A percentile compares a stretch with the other conserved stretches of the same genome.
Conservation (phyloP, 2,113 vertebrate species). For the Hystrix brachyura region DNA sequence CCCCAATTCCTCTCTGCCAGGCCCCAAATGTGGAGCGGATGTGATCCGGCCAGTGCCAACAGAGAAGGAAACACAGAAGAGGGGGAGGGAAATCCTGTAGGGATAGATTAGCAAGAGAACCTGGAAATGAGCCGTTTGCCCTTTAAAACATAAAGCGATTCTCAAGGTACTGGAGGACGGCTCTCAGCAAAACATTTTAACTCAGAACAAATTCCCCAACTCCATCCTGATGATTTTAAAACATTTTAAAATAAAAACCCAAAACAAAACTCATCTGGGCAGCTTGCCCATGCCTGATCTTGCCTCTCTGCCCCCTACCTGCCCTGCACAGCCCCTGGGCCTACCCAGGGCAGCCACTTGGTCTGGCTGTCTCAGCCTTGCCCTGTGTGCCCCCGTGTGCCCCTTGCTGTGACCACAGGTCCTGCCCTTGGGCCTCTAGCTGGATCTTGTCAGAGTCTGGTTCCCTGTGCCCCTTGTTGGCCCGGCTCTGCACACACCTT, state of each 20-base stretch:
- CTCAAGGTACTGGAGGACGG: background rate
- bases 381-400: background rate
- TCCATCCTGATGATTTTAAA: background rate
- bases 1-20: background rate
- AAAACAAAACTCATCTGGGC: background rate
- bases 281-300: background rate
- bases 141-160: conserved; percentile 6
- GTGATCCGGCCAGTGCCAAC: no score
- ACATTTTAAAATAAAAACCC: background rate
- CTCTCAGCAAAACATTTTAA: background rate
- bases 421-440: background rate
- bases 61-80: background rate
- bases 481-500: background rate
- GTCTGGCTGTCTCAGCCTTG: background rate
- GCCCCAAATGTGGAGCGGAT: background rate
- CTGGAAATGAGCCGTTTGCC: background rate
- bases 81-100: background rate
- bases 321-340: background rate
- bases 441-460: background rate
- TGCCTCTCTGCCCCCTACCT: background rate
- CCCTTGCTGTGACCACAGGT: background rate
- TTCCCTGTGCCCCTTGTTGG: background rate
- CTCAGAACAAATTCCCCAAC: background rate
- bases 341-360: background rate
- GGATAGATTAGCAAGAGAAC: background rate